Base-by-base conservation (phyloP, 1,140 invertebrate genomes). In the Papilio glaucus region DNA sequence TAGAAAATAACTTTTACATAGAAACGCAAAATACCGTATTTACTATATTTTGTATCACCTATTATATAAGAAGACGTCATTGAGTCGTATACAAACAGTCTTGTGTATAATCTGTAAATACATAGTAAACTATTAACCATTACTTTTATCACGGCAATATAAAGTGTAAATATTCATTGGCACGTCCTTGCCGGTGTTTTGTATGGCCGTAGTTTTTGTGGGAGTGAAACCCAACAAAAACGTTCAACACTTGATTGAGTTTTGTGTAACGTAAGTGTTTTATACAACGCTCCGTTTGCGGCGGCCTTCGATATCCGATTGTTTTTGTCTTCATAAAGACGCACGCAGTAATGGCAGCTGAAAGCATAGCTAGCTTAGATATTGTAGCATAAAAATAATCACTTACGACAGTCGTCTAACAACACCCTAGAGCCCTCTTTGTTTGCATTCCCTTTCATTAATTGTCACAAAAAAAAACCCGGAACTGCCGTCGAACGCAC, bases 171-270 rank as follows among this genome's bases (percentile, higher is more conserved):
- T 71, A 74, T 76, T 68, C 12, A 5, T 13, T 24, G 68, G 33
- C 9, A 75, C 76, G 86, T 85, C 82, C 84, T 87, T 85, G 85
- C 72, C 9, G 33, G 8, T 45, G 38, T 68, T 45, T 68, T 68
- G 63, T 67, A 75, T 75, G 76, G 72, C 69, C 65, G 75, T 60
- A 45, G 72, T 80, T 84, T 82, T 84, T 82, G 76, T 79, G n/a
- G n/a, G 37, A 68, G 76, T 81, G 85, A 89, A 86, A 86, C 84
- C 85, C 72, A 72, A 85, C 85, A 86, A 85, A 80, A 74, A 73
- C 71, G 68, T 80, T 82, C 83, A 75, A 79, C 81, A 79, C 77
- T 73, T 72, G 78, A 80, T 82, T 77, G 75, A n/a, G 39, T 77
- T 84, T 83, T 68, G 72, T 81, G 78, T 82, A 78, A 80, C 74